Conservation (phyloP, 2,113 vertebrate species). For the Pelecanus crispus region DNA sequence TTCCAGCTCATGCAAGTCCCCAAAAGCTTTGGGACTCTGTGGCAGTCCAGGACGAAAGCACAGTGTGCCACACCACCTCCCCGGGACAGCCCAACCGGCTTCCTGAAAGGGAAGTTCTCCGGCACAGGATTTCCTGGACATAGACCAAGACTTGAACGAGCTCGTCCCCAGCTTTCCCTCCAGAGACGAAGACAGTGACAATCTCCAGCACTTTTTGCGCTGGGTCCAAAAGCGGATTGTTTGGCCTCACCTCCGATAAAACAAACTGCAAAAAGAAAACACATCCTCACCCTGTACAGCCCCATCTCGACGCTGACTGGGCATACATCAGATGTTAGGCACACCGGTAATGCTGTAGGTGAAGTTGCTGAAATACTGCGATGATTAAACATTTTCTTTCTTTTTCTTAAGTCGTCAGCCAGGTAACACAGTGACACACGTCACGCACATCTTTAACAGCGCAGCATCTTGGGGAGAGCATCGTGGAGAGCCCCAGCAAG, state of each 20-base stretch:
- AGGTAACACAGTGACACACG: not conserved
- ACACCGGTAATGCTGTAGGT: not conserved
- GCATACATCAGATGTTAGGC: not conserved
- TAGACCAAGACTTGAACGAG: not conserved
- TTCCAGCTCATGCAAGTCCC: not conserved
- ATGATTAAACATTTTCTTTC: not conserved
- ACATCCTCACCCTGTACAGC: not conserved
- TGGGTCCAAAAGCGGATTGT: not conserved
- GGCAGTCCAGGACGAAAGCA: not conserved
- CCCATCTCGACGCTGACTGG: rapidly evolving
- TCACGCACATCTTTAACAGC: not conserved
- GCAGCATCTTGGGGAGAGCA: not conserved
- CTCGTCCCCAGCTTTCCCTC: not conserved
- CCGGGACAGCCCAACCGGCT: not conserved
- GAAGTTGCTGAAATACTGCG: not conserved
- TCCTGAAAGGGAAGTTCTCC: not conserved
- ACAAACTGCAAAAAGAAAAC: not conserved
- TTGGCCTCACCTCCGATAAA: not conserved
- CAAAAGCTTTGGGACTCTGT: not conserved
- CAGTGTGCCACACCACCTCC: not conserved
- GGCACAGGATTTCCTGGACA: not conserved
- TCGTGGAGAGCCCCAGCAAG: not conserved
- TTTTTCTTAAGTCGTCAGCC: not conserved
- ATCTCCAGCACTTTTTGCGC: not conserved
- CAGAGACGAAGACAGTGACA: not conserved